A percentile compares a stretch with the other conserved stretches of the same genome.
Conservation (phyloP, 2,113 vertebrate genomes). For the Mobula birostris region DNA sequence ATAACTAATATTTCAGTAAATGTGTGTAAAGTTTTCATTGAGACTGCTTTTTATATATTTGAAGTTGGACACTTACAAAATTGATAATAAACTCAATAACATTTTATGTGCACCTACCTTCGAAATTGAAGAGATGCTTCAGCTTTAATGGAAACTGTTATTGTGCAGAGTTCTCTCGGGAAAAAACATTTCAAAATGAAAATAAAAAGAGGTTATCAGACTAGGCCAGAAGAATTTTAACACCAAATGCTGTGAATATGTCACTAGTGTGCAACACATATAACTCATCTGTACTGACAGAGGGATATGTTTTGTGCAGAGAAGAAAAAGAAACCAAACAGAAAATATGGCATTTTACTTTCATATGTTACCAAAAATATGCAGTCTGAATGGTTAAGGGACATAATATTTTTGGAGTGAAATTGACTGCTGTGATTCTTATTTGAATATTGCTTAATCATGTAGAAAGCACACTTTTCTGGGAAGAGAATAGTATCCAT, state of each 20-base stretch:
- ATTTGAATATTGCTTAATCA: conserved; percentile 9
- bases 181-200: conserved; percentile 32
- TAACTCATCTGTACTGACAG: background rate
- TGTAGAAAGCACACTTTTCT: background rate
- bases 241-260: background rate
- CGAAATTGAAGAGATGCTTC: conserved; percentile 34
- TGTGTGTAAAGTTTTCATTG: conserved; percentile 26
- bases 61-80: conserved; percentile 36
- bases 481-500: background rate
- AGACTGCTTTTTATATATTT: conserved; percentile 26
- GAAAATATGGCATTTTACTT: background rate
- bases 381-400: background rate
- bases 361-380: background rate
- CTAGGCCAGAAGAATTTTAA: conserved; percentile 25
- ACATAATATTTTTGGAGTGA: background rate
- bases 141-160: conserved; percentile 36
- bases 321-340: background rate
- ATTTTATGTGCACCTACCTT: conserved; percentile 25
- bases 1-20: conserved; percentile 35
- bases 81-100: conserved; percentile 38
- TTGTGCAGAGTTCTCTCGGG: conserved; percentile 28
- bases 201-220: conserved; percentile 38
- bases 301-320: background rate
- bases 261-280: conserved; percentile 7
- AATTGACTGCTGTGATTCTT: background rate